A percentile compares a stretch with the other conserved stretches of the same genome.
These are phyloP conservation scores for Panthera tigris DNA, from an alignment of 2,113 vertebrate genomes.

Conservation along the genomic window DNA sequence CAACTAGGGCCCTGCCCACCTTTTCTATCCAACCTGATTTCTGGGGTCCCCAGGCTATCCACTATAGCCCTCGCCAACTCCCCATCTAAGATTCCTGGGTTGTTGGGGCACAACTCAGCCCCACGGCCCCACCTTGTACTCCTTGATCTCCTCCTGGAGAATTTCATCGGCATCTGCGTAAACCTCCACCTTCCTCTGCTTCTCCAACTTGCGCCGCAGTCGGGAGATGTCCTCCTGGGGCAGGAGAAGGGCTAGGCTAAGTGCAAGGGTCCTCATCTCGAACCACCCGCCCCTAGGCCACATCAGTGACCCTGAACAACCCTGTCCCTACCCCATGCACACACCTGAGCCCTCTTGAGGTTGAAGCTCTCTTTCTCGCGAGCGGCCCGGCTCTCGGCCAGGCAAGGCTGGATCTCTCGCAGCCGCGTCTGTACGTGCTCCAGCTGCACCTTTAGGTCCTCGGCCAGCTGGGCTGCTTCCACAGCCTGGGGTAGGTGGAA, in stretches of 20 bases:
- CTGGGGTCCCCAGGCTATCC: neutral
- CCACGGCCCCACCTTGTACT: slow-evolving; percentile 90
- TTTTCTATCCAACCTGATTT: neutral
- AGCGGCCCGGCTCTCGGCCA: slow-evolving; percentile 92
- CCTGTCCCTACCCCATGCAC: neutral
- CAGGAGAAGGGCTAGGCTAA: neutral
- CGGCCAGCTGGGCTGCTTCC: slow-evolving; percentile 94
- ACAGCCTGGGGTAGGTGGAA: slow-evolving; percentile 86
- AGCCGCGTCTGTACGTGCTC: slow-evolving; percentile 94
- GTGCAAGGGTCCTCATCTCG: neutral
- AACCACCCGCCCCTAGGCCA: rapidly evolving
- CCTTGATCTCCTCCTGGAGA: slow-evolving; percentile 97
- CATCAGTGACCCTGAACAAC: neutral
- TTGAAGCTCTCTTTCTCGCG: slow-evolving; percentile 95
- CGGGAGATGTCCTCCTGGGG: slow-evolving; percentile 93
- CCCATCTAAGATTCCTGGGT: neutral
- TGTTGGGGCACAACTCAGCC: neutral
- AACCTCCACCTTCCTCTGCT: slow-evolving; percentile 96
- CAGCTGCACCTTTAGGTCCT: slow-evolving; percentile 95
- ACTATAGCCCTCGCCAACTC: neutral
- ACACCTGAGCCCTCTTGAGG: slow-evolving; percentile 94
- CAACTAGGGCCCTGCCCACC: neutral
- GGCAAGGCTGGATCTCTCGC: slow-evolving; percentile 93
- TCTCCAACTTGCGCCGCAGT: slow-evolving; percentile 93
- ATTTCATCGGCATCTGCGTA: slow-evolving; percentile 96